Percentiles rank a stretch among this genome's conserved stretches.
These are phyloP conservation scores for Leucopsar rothschildi DNA, from an alignment of 2,113 vertebrate species.

Conservation along the genomic window DNA sequence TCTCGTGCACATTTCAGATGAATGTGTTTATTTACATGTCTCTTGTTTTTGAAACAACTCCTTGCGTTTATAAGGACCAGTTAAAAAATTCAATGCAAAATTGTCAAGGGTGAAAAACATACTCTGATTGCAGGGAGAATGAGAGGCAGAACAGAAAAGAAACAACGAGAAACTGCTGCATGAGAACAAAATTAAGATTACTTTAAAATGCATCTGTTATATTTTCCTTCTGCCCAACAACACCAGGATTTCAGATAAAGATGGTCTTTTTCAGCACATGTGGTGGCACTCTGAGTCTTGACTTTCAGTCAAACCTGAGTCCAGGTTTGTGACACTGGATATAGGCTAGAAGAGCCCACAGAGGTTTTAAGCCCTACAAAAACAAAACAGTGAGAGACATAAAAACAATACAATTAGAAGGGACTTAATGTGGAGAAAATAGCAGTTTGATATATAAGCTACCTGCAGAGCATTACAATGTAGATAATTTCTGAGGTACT, in stretches of 20 bases:
- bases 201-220: background rate
- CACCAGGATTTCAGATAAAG: background rate
- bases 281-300: background rate
- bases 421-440: background rate
- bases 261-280: background rate
- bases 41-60: background rate
- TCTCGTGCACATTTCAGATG: background rate
- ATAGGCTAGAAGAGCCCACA: background rate
- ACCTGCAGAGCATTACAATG: background rate
- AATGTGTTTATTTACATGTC: background rate
- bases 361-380: background rate
- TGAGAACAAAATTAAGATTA: background rate
- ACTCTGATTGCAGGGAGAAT: background rate
- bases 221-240: background rate
- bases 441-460: background rate
- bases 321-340: background rate
- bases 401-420: background rate
- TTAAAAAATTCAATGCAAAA: background rate
- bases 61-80: background rate
- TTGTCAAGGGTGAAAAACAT: background rate
- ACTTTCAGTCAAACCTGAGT: background rate
- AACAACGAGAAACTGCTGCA: background rate
- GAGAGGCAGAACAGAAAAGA: background rate
- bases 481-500: background rate
- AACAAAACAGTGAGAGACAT: background rate